Base-by-base conservation (phyloP, 2,888 invertebrate species). In the Lasius fuliginosus region DNA sequence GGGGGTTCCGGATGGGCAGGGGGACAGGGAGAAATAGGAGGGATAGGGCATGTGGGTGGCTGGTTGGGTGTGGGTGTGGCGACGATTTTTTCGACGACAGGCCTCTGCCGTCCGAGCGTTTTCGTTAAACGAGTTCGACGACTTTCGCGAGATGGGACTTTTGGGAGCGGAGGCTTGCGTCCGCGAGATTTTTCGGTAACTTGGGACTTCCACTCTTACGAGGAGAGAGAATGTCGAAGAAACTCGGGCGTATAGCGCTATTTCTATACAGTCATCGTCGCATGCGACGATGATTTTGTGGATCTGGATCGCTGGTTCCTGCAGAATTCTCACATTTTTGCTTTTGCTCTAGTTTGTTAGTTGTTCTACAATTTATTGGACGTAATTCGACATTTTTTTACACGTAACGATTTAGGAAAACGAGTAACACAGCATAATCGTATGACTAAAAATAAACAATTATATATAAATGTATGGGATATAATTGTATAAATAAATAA, bases 11-110 rank as follows among this genome's bases (percentile, higher is more conserved):
- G 53, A 62, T 69, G 82, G 33, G 68, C 30, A 49, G 60, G 46
- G 85, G 46, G 74, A 77, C 73, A 42, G 60, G 69, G 77, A 15
- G 68, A 42, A 60, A 49, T 56, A 68, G 75, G 49, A 60, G 77
- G 69, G 71, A 77, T 69, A 81, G 85, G 69, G 82, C 68, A 68
- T 53, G 83, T 79, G 79, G 79, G 73, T 68, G 82, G 85, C 75
- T 83, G 86, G 75, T 60, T 56, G 87, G 89, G 84, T 87, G 86
- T 85, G 90, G 90, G 90, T 89, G 90, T 90, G 90, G 90, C 87
- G 90, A 90, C 90, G 89, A 91, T 90, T 91, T 91, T 91, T 91
- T 91, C 90, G 88, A 90, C 90, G 91, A 90, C 90, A 91, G 90
- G 90, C 86, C 91, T 90, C 85, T 87, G 83, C 86, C 82, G 85